Evolutionary conservation across 53 echinoderm and acorn worm genomes (phyloP).

Genomic region (Mesocentrotus franciscanus): DNA sequence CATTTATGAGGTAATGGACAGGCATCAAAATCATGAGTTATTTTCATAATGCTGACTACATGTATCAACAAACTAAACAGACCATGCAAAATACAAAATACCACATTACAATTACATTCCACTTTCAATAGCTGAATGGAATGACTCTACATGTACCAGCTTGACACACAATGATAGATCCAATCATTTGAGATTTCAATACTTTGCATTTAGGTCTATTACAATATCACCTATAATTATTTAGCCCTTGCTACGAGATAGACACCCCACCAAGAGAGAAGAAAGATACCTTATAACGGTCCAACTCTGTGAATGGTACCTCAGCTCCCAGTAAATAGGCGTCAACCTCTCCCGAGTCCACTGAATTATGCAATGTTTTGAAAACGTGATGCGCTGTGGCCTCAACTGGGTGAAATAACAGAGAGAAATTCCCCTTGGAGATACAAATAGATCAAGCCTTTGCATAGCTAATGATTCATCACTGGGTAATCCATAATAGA

Average conservation of each 20-base stretch:
- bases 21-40: no score
- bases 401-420: slow-evolving; percentile 11
- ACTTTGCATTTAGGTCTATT: background rate
- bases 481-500: slow-evolving; percentile 8
- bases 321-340: background rate
- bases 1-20: no score
- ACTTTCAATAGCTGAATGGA: background rate
- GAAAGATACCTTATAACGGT: background rate
- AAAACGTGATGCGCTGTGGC: background rate
- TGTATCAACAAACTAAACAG: no score
- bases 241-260: background rate
- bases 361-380: slow-evolving; percentile 39
- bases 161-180: background rate
- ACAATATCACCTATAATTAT: background rate
- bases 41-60: no score
- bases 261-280: background rate
- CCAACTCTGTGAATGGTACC: slow-evolving; percentile 2
- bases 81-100: no score
- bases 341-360: background rate
- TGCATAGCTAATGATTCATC: slow-evolving; percentile 3
- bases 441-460: slow-evolving; percentile 24
- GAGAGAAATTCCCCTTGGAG: slow-evolving; percentile 21
- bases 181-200: background rate
- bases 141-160: background rate
- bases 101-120: no score